Evolutionary conservation across 2,888 invertebrate genomes (phyloP), one percentile per base, ranked within the genome.

Genomic region (Drosophila lutescens): DNA sequence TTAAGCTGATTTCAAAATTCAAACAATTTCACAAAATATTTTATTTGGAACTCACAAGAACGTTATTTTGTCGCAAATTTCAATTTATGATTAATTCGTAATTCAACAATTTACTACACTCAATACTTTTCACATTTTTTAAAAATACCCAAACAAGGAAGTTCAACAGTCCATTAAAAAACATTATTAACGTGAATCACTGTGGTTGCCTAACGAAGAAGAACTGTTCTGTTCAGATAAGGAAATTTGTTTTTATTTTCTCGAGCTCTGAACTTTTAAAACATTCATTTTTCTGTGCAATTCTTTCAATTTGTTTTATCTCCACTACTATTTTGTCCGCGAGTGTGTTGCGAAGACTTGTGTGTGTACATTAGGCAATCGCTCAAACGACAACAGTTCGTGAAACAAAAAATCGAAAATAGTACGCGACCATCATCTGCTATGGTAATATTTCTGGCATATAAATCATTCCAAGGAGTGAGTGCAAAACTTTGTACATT

Each of bases 401-500:
- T 66, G 69, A 55, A 66, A 66, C 66, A 46, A 69, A 66, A 65
- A 66, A 69, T 66, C 66, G 66, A 66, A 66, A 66, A 66, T 66
- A 66, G 65, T 66, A 47, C 69, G 46, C 65, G 55, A 66, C 69
- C 69, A 65, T 65, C 65, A 61, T 46, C 38, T 54, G 65, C 46
- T 66, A 23, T 67, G 68, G 38, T 67, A 53, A 67, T 67, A 65
- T 53, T 65, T 53, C 38, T 50, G 38, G 54, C 65, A 32, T n/a
- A 65, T 65, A 68, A 66, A 66, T 66, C 69, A 47, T 69, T 68
- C 46, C 69, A 68, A 66, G 65, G 69, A 66, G 69, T 66, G 70
- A 34, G 34, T 34, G 34, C 56, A 67, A 57, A 67, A 57, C 70
- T 47, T 56, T 44, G 63, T 58, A 38, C 12, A 38, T 70, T 26